Evolutionary conservation across 2,797 vertebrate species (phyloP), one percentile per base, ranked within the genome.

Genomic region (Botia kubotai): DNA sequence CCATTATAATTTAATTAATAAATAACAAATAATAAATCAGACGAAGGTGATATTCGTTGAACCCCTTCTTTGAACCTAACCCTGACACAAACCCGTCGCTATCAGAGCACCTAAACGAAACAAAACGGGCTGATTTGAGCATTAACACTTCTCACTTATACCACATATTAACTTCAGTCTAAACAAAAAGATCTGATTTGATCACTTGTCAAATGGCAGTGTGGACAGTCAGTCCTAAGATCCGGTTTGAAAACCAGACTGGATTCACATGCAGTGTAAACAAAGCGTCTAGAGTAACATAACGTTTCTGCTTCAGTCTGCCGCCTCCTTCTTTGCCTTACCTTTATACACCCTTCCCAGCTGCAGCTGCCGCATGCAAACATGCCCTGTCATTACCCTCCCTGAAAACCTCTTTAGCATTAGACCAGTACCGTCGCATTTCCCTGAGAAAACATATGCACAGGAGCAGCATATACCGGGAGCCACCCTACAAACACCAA

Each of bases 401-500:
- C 17, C 21, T 29, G 50, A 29, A 71, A 50, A 26, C 17, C 17
- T n/a, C 23, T n/a, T 57, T 43, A 39, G 71, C 74, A 75, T 75
- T 60, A 53, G 72, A 77, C 72, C 75, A 84, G 79, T 36, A 78
- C 79, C 19, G 55, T 43, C 23, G 55, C 60, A 65, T 81, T 83
- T 82, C 60, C 70, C 52, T 50, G 46, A 80, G 50, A 72, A 80
- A 81, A 58, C 16, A 0, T 26, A 39, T 66, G 4, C 48, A 55
- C 63, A 66, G 43, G 43, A 46, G 43, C 14, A 57, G n/a, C 70
- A 80, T 50, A 58, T 60, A 57, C 53, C 26, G 55, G 72, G 67
- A 83, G 66, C 65, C 81, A 83, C 80, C 78, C 72, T 80, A 60
- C 71, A 2, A 75, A 81, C 82, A 72, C 57, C 72, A 79, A 83